These are phyloP conservation scores for Drosophila busckii DNA, from an alignment of 1,140 invertebrate species.

Conservation along the genomic window DNA sequence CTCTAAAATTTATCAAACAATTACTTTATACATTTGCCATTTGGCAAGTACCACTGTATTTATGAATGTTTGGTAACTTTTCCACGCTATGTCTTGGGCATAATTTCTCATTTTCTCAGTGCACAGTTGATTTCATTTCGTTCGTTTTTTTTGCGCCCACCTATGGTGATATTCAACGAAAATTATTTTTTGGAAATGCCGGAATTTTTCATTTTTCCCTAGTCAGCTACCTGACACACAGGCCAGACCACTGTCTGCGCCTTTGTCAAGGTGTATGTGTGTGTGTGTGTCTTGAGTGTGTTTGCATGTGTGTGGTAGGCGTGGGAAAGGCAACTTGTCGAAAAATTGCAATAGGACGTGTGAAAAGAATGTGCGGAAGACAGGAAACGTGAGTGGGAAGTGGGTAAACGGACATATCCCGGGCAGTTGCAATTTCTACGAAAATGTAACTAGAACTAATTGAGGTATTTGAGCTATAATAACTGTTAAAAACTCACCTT, in stretches of 20 bases:
- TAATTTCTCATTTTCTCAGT: conserved; percentile 38
- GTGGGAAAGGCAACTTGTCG: conserved; percentile 47
- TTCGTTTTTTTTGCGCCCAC: conserved; percentile 33
- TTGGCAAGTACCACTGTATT: conserved; percentile 10
- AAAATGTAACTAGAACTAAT: conserved; percentile 12
- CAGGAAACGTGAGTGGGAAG: conserved; percentile 48
- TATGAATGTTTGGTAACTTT: conserved; percentile 24
- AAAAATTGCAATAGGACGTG: conserved; percentile 65
- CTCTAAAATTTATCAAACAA: no score
- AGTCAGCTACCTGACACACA: conserved; percentile 39
- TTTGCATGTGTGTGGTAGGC: conserved; percentile 29
- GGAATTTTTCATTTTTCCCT: conserved; percentile 12
- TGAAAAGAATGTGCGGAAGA: conserved; percentile 64
- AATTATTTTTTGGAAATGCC: conserved; percentile 31
- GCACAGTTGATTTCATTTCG: no score
- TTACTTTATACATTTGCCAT: no score
- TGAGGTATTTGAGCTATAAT: not conserved
- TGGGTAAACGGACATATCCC: conserved; percentile 5
- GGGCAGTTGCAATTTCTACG: conserved; percentile 10
- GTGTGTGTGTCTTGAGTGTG: not conserved
- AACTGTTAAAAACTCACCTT: no score
- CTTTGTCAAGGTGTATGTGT: not conserved
- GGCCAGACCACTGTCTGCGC: no score
- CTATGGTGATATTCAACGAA: conserved; percentile 49
- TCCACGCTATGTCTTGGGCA: conserved; percentile 21